Evolutionary conservation across 1,140 invertebrate genomes (phyloP), one percentile per base, ranked within the genome.

Genomic region (Laupala kohalensis): DNA sequence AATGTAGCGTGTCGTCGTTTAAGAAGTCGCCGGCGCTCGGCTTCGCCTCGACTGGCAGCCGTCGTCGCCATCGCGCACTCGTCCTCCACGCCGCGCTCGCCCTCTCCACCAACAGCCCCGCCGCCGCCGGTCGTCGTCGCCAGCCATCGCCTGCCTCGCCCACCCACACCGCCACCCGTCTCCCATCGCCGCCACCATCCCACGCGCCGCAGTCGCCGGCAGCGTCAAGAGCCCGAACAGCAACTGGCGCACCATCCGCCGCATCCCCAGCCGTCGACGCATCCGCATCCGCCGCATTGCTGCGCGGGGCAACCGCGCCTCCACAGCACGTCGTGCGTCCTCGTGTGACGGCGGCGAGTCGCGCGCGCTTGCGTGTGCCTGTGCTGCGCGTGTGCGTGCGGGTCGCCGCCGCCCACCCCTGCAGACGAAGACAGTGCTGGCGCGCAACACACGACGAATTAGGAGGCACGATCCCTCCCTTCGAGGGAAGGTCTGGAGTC

Each of bases 281-380:
- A n/a, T n/a, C n/a, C n/a, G 15, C 76, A 76, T 5, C 78, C 78
- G 27, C 79, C 81, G 25, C 80, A 81, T 5, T 83, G 82, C 28
- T 83, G 80, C 74, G 80, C 81, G 0, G 79, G 80, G 12, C 80
- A 81, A 74, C 71, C 75, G 3, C 74, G 79, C 13, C 77, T 78
- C 75, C 80, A 78, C 15, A 78, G 77, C 37, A 79, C 76, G 62
- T 74, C 72, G 4, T 82, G 81, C 67, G 71, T 6, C 37, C 72
- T 81, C 24, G 63, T 75, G 19, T 74, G 53, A 70, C 37, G 37
- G 37, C 37, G 37, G 9, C 37, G n/a, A n/a, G n/a, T n/a, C 37
- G 37, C 37, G 30, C 37, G 1, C 37, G 37, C 37, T 19, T 53
- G 37, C 37, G 37, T 19, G 9, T 53, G 37, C 9, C 37, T 53